Base-by-base conservation (phyloP, 2,888 invertebrate genomes). In the Beris chalybata region DNA sequence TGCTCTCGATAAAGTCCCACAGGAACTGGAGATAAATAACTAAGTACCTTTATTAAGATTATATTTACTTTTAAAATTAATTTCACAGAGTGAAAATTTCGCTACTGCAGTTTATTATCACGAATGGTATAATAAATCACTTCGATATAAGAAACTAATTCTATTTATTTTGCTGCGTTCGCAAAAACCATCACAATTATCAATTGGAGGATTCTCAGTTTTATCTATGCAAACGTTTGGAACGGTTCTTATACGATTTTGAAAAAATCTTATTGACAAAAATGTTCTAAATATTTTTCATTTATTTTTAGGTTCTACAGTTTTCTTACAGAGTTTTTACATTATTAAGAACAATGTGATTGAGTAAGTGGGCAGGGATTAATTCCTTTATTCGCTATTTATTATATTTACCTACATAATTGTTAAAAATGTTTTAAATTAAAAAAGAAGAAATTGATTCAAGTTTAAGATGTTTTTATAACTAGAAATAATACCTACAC, bases 241-340 rank as follows among this genome's bases (percentile, higher is more conserved):
- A n/a, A 50, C 54, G 44, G 11, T 47, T 3, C 6, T n/a, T 32
- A 31, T 56, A 4, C 5, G 38, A 52, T 43, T 53, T 63, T 29
- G 32, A 13, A 29, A 30, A 32, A 30, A 22, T 5, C 13, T 15
- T 5, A 7, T 7, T 31, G 2, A 31, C 4, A 47, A 45, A 31
- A 22, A 22, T 4, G 11, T 12, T 13, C 15, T 56, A 30, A 12
- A 32, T 54, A n/a, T 53, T 12, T 5, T 54, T 54, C 22, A 22
- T 43, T 43, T 13, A 9, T n/a, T 29, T 52, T 38, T 48, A 61
- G 61, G 61, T 61, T 22, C 50, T 47, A 15, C 61, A 61, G 15
- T 61, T 15, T 31, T 61, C 61, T 13, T 61, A 61, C 15, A 61
- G 52, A 32, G 50, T 61, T 38, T 61, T 61, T 22, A 50, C 61